Base-by-base conservation (phyloP, 2,113 vertebrate genomes). In the Platycercus adscitus region DNA sequence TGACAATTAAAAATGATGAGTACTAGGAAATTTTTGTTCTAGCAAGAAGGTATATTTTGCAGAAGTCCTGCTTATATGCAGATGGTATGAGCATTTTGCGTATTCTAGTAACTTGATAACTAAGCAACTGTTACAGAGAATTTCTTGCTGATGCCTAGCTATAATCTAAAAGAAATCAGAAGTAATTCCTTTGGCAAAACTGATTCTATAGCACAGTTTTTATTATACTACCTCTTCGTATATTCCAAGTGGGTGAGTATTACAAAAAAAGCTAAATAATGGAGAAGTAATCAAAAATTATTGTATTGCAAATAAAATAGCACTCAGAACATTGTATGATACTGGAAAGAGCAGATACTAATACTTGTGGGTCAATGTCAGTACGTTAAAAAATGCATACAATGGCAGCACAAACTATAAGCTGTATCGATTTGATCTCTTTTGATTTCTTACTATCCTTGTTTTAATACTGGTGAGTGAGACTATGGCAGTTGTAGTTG, bases 1-100 rank as follows among this genome's bases (percentile, higher is more conserved):
- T 96, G 94, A 95, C 86, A 92, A 78, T 93, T 96, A 90, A 96
- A 96, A 95, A 81, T 96, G 79, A 89, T 95, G 93, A 95, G 64
- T 90, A 79, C 64, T 90, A 83, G 71, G 72, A 93, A 96, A 91
- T 96, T 94, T 86, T 86, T 94, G 79, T 95, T 96, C 80, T 86
- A 91, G 69, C 60, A 93, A 60, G 82, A 83, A 82, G 18, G 33
- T 91, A 8, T 86, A 79, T 89, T 94, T 93, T 90, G 71, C 87
- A 94, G 71, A 96, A 93, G 79, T 64, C 47, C 21, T 94, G 82
- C 50, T 90, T 93, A 60, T 93, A 88, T 83, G 76, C 96, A 96
- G 94, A 93, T 97, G 93, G 90, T 81, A 87, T 3, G 20, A 95
- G 66, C 52, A 85, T 80, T 90, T 91, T 7, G 14, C 70, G 66